Base-by-base conservation (phyloP, 2,797 vertebrate species). In the Hybognathus amarus region DNA sequence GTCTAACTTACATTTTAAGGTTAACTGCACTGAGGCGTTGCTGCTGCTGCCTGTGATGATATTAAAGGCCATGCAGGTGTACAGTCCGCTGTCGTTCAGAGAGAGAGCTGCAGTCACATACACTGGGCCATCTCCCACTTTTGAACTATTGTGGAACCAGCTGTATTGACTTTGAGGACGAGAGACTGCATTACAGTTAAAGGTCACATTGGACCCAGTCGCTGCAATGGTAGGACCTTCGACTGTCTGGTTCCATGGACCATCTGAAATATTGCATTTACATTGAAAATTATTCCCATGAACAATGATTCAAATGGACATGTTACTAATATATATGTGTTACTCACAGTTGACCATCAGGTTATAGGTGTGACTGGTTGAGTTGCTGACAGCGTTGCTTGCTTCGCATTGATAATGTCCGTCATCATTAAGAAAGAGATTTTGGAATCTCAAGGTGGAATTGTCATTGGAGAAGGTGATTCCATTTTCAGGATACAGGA, bases 341-440 rank as follows among this genome's bases (percentile, higher is more conserved):
- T 87, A 91, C 94, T 94, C 78, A 95, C 94, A 94, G 74, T 90
- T 91, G 13, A 94, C 88, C 2, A 50, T 1, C 0, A 94, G 83
- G 3, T 0, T 6, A 79, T 90, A 93, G 17, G 45, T 12, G 30
- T 6, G 45, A 85, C 94, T 94, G 67, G 84, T 91, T 84, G 80
- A 83, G 73, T 87, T 89, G 92, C 92, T 94, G 47, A 93, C 91
- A 33, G 59, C 1, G 70, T 94, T 94, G 15, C 27, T 86, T 84
- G 90, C 93, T 54, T 76, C 42, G 82, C 94, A 95, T 42, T 36
- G 22, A 86, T 94, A 95, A 9, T 42, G 0, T 79, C 93, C 94
- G 3, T 81, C 11, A 82, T 95, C 92, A 74, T 86, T 90, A 8
- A 22, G 54, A 20, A 87, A 69, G 18, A 91, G 89, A 18, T 85